Base-by-base conservation (phyloP, 2,888 invertebrate genomes). In the Ametastegia equiseti region DNA sequence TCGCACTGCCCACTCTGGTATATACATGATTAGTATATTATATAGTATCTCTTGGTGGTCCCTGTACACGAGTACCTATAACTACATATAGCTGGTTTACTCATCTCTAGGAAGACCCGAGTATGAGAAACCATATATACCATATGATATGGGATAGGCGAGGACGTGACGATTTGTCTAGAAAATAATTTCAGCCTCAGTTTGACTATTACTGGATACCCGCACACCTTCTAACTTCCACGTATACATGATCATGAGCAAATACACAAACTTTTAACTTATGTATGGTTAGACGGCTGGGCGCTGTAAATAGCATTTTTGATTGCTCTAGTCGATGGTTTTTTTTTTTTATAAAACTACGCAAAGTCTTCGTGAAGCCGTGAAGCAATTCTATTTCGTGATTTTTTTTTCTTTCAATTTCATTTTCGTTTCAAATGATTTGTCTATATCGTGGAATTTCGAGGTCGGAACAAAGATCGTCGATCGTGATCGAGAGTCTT, bases 121-220 rank as follows among this genome's bases (percentile, higher is more conserved):
- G 54, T n/a, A n/a, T n/a, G n/a, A n/a, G n/a, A n/a, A n/a, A 54
- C 23, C 54, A 23, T 23, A 54, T 54, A 54, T n/a, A n/a, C 23
- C 54, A 42, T 54, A 54, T n/a, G n/a, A n/a, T n/a, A n/a, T n/a
- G n/a, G n/a, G n/a, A n/a, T n/a, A n/a, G n/a, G n/a, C 54, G 7
- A 23, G 54, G 54, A 54, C 54, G 54, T 54, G 54, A 54, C 54
- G 54, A 54, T 54, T 54, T 54, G 54, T 54, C 54, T 54, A 54
- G 54, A 54, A n/a, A 54, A 54, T 54, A 54, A 23, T 54, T 23
- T 1, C 23, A 1, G 23, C 54, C 54, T 9, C 7, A 54, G 54
- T 54, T 54, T 54, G 19, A 54, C 54, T 23, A 54, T 54, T 54
- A 54, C 23, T 54, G 23, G 19, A 54, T 2, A 54, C 54, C 6